Evolutionary conservation across 92 coral and sea anemone species (phyloP).

Genomic region (Nematostella vectensis): DNA sequence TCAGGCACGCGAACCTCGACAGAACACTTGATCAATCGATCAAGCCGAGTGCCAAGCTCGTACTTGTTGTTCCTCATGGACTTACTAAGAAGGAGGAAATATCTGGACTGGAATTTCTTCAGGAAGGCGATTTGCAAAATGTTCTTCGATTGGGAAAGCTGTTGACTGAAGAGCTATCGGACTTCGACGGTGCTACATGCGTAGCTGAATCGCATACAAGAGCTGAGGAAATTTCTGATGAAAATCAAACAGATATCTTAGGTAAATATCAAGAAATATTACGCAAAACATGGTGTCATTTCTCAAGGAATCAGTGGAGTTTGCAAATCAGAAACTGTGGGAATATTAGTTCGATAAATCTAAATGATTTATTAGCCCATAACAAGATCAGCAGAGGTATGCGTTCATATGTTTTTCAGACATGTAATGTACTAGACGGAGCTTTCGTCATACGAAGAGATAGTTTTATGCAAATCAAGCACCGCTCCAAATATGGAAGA

Average conservation of each 20-base stretch:
- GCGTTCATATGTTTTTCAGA: constrained; percentile 3
- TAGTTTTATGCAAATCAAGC: constrained; percentile 10
- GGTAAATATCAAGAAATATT: neutral
- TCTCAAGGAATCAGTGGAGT: constrained; percentile 37
- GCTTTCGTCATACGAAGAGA: constrained; percentile 45
- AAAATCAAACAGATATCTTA: neutral
- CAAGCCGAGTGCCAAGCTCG: neutral
- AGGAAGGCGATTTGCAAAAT: neutral
- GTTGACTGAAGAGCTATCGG: neutral
- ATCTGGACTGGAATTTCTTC: neutral
- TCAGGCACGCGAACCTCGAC: neutral
- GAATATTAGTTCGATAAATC: neutral
- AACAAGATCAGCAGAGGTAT: neutral
- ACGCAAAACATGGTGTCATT: constrained; percentile 55
- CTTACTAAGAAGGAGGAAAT: neutral
- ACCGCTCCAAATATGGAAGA: constrained; percentile 29
- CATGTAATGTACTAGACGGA: constrained; percentile 34
- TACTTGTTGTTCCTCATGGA: neutral
- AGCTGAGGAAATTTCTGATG: no score
- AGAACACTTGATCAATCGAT: neutral
- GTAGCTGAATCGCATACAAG: neutral
- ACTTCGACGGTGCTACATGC: neutral
- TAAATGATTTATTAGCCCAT: neutral
- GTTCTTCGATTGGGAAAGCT: neutral
- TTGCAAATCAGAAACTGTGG: constrained; percentile 57